Conservation (phyloP, 2,113 vertebrate genomes). For the Melanerpes aurifrons region DNA sequence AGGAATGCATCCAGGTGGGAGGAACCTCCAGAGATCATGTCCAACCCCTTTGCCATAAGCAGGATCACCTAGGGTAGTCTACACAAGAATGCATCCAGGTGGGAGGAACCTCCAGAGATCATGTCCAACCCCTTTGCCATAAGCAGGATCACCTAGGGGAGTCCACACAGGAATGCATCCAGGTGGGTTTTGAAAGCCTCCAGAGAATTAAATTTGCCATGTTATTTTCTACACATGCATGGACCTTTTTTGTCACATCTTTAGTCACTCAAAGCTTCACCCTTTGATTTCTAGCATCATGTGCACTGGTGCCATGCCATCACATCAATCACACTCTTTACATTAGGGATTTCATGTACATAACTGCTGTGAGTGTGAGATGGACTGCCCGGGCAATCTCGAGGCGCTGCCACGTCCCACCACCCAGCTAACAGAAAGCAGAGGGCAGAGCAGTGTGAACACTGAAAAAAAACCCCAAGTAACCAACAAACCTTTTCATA, state of each 20-base stretch:
- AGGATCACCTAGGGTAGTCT: too few relatives aligned
- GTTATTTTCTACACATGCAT: neutral
- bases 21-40: too few relatives aligned
- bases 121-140: too few relatives aligned
- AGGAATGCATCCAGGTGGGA: too few relatives aligned
- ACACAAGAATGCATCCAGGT: too few relatives aligned
- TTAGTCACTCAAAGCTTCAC: neutral
- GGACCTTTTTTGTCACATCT: neutral
- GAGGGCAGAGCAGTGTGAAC: neutral
- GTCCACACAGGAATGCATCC: too few relatives aligned
- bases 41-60: too few relatives aligned
- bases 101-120: too few relatives aligned
- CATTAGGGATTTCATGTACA: neutral
- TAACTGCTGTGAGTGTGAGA: neutral
- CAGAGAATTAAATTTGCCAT: neutral
- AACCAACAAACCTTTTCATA: neutral
- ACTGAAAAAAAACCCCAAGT: rapidly evolving
- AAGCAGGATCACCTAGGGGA: too few relatives aligned
- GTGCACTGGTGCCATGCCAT: rapidly evolving
- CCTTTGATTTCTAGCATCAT: neutral
- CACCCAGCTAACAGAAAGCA: neutral
- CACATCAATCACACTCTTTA: neutral
- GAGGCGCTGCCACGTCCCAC: neutral
- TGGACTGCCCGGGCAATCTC: neutral
- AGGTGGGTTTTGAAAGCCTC: too few relatives aligned